Evolutionary conservation across 2,797 vertebrate genomes (phyloP).

Genomic region (Oreortyx pictus): DNA sequence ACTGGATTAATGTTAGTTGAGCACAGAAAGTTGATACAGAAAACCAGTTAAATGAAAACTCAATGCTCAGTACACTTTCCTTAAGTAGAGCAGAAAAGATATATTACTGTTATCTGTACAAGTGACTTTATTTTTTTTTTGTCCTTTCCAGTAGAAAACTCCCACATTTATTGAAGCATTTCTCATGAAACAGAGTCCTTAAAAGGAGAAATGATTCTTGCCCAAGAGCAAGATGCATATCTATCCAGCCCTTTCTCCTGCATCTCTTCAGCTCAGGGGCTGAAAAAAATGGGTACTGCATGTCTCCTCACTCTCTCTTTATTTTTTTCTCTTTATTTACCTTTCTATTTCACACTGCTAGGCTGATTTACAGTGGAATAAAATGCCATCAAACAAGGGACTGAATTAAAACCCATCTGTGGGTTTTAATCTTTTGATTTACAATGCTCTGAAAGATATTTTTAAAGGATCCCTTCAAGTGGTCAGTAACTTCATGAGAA

Average conservation of each 20-base stretch:
- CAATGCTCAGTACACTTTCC: background rate
- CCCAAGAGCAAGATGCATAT: background rate
- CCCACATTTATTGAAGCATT: slow-evolving; percentile 7
- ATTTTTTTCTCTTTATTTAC: background rate
- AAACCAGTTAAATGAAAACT: slow-evolving; percentile 30
- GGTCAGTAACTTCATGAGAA: background rate
- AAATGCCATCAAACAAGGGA: background rate
- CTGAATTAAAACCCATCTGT: background rate
- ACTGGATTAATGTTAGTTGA: background rate
- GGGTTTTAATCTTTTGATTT: background rate
- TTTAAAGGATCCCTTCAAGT: background rate
- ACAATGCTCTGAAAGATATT: background rate
- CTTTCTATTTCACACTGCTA: background rate
- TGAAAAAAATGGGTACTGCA: background rate
- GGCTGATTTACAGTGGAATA: background rate
- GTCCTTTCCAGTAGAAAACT: slow-evolving; percentile 42
- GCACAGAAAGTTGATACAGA: slow-evolving; percentile 14
- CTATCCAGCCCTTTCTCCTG: background rate
- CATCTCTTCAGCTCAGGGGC: background rate
- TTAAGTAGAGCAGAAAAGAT: background rate
- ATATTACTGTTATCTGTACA: background rate
- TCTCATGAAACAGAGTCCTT: background rate
- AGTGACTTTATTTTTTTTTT: background rate
- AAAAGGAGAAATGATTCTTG: slow-evolving; percentile 8
- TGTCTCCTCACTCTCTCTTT: background rate